Percentiles rank a stretch among this genome's conserved stretches.
phyloP scores from a whole-genome alignment of 1,140 invertebrate genomes.

The Antheraea pernyi region DNA sequence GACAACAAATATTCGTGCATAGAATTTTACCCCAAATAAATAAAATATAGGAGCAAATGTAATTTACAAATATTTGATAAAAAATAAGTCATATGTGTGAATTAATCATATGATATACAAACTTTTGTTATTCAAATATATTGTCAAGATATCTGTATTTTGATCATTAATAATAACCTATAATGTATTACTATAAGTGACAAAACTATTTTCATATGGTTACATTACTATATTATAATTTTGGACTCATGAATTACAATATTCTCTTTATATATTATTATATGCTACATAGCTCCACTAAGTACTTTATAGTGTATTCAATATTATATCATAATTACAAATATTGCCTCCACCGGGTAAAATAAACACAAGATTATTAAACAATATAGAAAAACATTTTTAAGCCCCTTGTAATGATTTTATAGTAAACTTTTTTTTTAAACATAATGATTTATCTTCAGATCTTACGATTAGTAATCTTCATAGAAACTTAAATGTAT shows the following conservation, averaged over 20 bases:
- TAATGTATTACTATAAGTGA: neutral
- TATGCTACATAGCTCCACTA: constrained; percentile 9
- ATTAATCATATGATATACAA: too few species aligned
- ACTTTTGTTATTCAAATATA: neutral
- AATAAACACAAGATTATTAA: too few species aligned
- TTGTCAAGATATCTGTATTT: neutral
- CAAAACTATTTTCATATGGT: neutral
- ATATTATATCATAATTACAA: neutral
- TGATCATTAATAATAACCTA: neutral
- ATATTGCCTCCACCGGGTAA: neutral
- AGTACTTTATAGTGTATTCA: neutral
- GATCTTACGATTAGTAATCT: too few species aligned
- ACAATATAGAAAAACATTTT: too few species aligned
- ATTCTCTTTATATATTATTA: neutral
- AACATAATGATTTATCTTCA: too few species aligned
- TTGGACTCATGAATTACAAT: neutral
- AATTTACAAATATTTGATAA: neutral
- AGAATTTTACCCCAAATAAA: neutral
- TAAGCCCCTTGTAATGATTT: too few species aligned
- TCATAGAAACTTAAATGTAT: too few species aligned
- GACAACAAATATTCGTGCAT: neutral
- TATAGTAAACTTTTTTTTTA: too few species aligned
- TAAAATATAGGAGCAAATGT: neutral
- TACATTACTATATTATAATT: constrained; percentile 3
- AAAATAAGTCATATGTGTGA: neutral